Evolutionary conservation across 2,888 invertebrate species (phyloP).

Genomic region (Odontothrips loti): DNA sequence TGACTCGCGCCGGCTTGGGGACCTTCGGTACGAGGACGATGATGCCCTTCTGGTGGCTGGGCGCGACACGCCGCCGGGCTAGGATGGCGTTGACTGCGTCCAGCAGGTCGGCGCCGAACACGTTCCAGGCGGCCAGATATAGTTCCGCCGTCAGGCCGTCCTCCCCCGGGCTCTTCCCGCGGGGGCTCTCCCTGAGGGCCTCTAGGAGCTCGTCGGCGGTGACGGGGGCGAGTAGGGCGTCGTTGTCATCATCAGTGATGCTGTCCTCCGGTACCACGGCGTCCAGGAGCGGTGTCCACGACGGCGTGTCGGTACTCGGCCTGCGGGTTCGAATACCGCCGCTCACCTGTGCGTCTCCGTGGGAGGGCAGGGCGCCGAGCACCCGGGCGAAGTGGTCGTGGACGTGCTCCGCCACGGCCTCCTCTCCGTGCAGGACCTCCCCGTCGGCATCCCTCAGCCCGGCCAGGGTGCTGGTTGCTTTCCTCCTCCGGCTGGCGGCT

Average conservation of each 20-base stretch:
- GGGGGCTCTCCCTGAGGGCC: neutral
- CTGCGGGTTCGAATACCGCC: no score
- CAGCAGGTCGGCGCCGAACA: neutral
- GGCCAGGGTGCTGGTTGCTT: neutral
- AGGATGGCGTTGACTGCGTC: neutral
- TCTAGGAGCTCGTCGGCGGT: neutral
- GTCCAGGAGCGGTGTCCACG: neutral
- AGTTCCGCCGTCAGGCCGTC: slow-evolving; percentile 6
- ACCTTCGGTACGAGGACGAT: neutral
- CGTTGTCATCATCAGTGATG: no score
- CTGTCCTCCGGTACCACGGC: no score
- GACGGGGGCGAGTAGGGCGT: neutral
- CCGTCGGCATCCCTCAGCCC: neutral
- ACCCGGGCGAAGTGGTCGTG: neutral
- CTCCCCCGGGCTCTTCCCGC: neutral
- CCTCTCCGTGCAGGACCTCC: neutral
- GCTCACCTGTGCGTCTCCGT: no score
- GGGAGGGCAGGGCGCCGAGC: neutral
- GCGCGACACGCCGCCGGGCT: neutral
- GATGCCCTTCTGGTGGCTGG: neutral
- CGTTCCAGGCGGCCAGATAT: neutral
- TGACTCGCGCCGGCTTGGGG: neutral
- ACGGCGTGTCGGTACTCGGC: neutral
- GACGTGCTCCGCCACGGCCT: neutral
- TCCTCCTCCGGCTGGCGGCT: neutral